phyloP scores from a whole-genome alignment of 2,888 invertebrate species.

The Coenonympha glycerion region DNA sequence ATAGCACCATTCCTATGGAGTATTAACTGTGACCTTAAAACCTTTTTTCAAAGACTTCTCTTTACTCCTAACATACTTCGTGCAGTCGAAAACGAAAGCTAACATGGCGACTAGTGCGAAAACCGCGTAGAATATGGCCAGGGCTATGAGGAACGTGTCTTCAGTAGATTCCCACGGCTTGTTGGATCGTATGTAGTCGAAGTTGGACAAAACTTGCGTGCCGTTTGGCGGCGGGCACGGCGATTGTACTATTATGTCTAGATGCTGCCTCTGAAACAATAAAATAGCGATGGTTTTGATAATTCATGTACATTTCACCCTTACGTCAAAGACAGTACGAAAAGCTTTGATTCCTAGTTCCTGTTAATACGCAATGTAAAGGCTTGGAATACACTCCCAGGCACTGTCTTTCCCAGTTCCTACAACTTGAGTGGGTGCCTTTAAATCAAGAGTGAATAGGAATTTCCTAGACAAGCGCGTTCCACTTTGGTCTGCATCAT shows the following conservation, averaged over 20 bases:
- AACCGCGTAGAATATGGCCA: conserved; percentile 78
- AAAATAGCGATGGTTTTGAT: neutral
- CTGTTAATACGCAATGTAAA: too few species aligned
- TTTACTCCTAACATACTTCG: conserved; percentile 70
- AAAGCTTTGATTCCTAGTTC: too few species aligned
- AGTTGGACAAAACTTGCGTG: conserved; percentile 78
- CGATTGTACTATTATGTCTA: conserved; percentile 90
- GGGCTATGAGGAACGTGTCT: conserved; percentile 75
- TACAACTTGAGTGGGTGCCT: too few species aligned
- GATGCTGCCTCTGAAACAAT: conserved; percentile 82
- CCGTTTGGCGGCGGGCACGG: conserved; percentile 89
- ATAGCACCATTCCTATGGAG: conserved; percentile 58
- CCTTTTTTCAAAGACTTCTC: conserved; percentile 67
- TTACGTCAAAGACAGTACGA: too few species aligned
- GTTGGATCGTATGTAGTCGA: conserved; percentile 54
- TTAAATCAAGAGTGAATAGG: too few species aligned
- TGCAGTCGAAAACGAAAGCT: conserved; percentile 77
- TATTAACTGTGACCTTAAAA: conserved; percentile 77
- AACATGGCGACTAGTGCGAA: conserved; percentile 78
- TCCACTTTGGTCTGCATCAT: too few species aligned
- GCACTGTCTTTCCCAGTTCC: too few species aligned
- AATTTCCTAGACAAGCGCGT: too few species aligned
- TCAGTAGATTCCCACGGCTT: conserved; percentile 70
- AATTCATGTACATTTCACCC: too few species aligned
- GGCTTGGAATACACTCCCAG: too few species aligned